A percentile compares a stretch with the other conserved stretches of the same genome.
Evolutionary conservation across 2,797 vertebrate genomes (phyloP).

Genomic region (Ctenopoma kingsleyae): DNA sequence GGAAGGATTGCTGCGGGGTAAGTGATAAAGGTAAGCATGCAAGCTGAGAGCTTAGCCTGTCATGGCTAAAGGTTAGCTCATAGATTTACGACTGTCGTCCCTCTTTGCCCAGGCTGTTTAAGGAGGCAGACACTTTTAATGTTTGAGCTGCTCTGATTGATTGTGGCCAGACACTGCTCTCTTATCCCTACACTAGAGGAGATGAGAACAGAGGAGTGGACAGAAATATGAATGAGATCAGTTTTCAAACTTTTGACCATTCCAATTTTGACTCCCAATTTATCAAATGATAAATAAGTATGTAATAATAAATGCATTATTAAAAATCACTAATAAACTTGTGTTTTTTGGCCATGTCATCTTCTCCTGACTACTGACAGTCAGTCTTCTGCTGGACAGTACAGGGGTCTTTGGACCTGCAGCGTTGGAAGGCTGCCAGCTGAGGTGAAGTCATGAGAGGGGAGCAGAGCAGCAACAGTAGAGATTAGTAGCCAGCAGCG

Average conservation of each 20-base stretch:
- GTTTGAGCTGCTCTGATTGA: constrained; percentile 63
- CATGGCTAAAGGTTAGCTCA: constrained; percentile 70
- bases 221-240: neutral
- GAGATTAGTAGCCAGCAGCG: constrained; percentile 45
- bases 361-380: constrained; percentile 2
- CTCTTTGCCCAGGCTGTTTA: constrained; percentile 50
- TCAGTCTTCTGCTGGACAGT: neutral
- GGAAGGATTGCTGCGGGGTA: constrained; percentile 52
- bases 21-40: constrained; percentile 65
- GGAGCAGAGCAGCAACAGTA: constrained; percentile 25
- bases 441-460: constrained; percentile 5
- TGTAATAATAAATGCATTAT: constrained; percentile 7
- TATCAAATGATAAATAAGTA: too few relatives aligned
- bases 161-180: constrained; percentile 39
- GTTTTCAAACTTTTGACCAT: constrained; percentile 14
- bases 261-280: neutral
- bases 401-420: constrained; percentile 21
- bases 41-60: constrained; percentile 67
- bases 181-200: constrained; percentile 10
- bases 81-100: constrained; percentile 64
- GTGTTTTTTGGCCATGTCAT: neutral
- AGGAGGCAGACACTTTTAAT: constrained; percentile 63
- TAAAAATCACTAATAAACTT: neutral
- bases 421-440: constrained; percentile 19
- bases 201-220: neutral